Base-by-base conservation (phyloP, 2,888 invertebrate genomes). In the Lasioglossum marginatum region DNA sequence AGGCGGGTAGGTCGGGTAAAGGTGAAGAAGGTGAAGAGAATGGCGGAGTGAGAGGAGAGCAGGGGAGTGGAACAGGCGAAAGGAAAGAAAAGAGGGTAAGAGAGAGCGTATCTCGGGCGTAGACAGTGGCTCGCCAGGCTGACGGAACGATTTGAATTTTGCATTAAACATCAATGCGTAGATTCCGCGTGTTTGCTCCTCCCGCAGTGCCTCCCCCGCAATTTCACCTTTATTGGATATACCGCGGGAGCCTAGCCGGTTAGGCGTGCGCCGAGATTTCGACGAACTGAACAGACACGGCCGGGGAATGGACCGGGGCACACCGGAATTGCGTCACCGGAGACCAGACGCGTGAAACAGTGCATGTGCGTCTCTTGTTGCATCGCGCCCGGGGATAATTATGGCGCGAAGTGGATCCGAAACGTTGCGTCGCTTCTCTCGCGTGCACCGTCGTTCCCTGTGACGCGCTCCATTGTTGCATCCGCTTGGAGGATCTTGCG, bases 121-220 rank as follows among this genome's bases (percentile, higher is more conserved):
- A 70, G 82, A 77, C 70, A 60, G 72, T 34, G 70, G 81, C 77
- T 75, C 71, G 57, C 86, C 82, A 75, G 85, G 86, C 85, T 77
- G 80, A 82, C 85, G 80, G 90, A 86, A 90, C 91, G 88, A 94
- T 94, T 94, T 94, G 94, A 94, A 94, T 94, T 93, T 94, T 94
- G 94, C 94, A 94, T 94, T 94, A 94, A 94, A 94, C 94, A 94
- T 94, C 93, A 92, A 93, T 92, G 92, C 92, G 91, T 92, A 88
- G 88, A 89, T 90, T 87, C 86, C 87, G 87, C 88, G 83, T 91
- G 88, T 91, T 92, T 91, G 91, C 89, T 37, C 34, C 89, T 88
- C 85, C 74, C 87, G 40, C 81, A 89, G 87, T 91, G 91, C 90
- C 90, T 87, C 89, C 90, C 48, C 87, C 79, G 92, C 92, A 94